phyloP scores from a whole-genome alignment of 2,888 invertebrate species.

The Hybos culiciformis region DNA sequence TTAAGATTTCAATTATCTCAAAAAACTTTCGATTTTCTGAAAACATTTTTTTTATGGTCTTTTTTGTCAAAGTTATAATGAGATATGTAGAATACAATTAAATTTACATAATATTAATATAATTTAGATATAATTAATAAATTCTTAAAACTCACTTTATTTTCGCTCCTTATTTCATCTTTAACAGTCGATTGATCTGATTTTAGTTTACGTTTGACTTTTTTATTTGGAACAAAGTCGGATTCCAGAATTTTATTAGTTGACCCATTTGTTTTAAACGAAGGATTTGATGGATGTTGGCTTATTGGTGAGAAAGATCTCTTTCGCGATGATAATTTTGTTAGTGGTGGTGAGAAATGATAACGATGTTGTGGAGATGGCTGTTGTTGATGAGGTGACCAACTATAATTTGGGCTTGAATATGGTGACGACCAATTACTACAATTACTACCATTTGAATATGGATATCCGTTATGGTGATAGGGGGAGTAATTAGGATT shows the following conservation, averaged over 20 bases:
- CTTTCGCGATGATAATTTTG: neutral
- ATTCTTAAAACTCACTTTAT: conserved; percentile 19
- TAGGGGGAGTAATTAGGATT: neutral
- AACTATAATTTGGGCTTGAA: neutral
- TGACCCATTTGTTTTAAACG: neutral
- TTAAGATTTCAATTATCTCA: no score
- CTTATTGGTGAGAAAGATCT: neutral
- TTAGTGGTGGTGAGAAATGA: no score
- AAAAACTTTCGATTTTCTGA: no score
- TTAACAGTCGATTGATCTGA: conserved; percentile 2
- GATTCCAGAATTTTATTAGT: conserved; percentile 23
- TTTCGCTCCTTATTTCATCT: conserved; percentile 23
- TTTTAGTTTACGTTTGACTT: conserved; percentile 23
- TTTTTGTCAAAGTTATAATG: neutral
- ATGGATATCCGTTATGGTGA: neutral
- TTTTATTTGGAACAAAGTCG: conserved; percentile 29
- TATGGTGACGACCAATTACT: neutral
- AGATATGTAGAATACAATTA: neutral
- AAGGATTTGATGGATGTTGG: neutral
- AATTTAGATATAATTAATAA: neutral
- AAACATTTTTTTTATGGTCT: neutral
- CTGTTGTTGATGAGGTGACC: neutral
- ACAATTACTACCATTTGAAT: neutral
- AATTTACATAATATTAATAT: neutral
- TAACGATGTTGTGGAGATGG: neutral